These are phyloP conservation scores for Nothoprocta pentlandii DNA, from an alignment of 2,113 vertebrate genomes.

Conservation along the genomic window DNA sequence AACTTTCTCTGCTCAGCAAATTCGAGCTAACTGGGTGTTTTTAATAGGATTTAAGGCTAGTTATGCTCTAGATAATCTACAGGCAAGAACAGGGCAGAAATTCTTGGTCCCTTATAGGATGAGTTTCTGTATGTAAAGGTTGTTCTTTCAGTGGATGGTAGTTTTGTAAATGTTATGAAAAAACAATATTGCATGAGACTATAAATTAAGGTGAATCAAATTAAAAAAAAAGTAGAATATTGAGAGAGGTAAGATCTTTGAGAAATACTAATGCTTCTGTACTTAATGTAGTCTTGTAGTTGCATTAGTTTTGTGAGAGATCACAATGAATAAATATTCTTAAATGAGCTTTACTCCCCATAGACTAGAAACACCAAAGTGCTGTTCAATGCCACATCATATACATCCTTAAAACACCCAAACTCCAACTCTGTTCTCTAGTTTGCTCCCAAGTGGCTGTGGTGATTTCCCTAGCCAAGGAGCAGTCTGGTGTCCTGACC, in stretches of 20 bases:
- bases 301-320: not conserved
- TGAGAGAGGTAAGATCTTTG: not conserved
- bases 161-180: not conserved
- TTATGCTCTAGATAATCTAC: not conserved
- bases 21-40: not conserved
- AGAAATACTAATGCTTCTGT: not conserved
- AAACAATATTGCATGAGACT: not conserved
- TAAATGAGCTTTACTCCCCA: not conserved
- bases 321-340: not conserved
- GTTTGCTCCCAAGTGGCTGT: not conserved
- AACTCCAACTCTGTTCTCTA: not conserved
- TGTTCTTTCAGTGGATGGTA: not conserved
- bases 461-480: not conserved
- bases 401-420: not conserved
- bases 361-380: not conserved
- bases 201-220: not conserved
- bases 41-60: not conserved
- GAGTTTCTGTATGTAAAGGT: not conserved
- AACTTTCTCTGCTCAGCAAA: not conserved
- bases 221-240: not conserved
- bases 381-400: not conserved
- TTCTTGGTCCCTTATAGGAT: not conserved
- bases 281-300: not conserved
- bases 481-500: not conserved
- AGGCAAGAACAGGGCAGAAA: not conserved